These are phyloP conservation scores for Orbicella faveolata DNA, from an alignment of 64 coral and sea anemone species.

Conservation along the genomic window DNA sequence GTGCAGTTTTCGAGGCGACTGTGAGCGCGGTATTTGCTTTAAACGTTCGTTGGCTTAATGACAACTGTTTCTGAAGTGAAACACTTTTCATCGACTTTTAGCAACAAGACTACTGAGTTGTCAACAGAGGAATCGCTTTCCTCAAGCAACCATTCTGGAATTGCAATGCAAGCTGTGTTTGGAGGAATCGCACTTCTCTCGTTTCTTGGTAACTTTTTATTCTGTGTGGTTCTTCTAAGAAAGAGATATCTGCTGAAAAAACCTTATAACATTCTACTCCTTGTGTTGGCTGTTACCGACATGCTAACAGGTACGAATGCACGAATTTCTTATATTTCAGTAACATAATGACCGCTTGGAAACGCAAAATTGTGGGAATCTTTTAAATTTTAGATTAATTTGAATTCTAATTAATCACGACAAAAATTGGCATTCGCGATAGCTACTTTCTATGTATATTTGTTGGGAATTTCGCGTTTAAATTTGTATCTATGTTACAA, in stretches of 20 bases:
- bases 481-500: too few species aligned
- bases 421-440: too few species aligned
- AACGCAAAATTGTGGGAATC: too few species aligned
- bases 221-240: constrained; percentile 17
- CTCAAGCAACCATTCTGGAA: not conserved
- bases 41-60: not conserved
- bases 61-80: not conserved
- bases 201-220: constrained; percentile 20
- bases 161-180: not conserved
- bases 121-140: not conserved
- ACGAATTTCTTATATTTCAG: not conserved
- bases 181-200: constrained; percentile 17
- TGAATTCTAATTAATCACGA: too few species aligned
- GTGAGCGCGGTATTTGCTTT: too few species aligned
- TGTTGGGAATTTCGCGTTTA: too few species aligned
- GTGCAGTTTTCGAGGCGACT: too few species aligned
- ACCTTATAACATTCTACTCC: constrained; percentile 23
- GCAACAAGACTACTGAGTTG: not conserved
- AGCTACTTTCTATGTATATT: too few species aligned
- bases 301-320: constrained; percentile 27
- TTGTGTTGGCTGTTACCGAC: constrained; percentile 6
- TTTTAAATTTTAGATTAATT: too few species aligned
- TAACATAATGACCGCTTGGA: too few species aligned
- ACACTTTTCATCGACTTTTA: not conserved
- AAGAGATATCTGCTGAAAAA: constrained; percentile 2